These are phyloP conservation scores for Molanna angustata DNA, from an alignment of 2,888 invertebrate species.

Conservation along the genomic window DNA sequence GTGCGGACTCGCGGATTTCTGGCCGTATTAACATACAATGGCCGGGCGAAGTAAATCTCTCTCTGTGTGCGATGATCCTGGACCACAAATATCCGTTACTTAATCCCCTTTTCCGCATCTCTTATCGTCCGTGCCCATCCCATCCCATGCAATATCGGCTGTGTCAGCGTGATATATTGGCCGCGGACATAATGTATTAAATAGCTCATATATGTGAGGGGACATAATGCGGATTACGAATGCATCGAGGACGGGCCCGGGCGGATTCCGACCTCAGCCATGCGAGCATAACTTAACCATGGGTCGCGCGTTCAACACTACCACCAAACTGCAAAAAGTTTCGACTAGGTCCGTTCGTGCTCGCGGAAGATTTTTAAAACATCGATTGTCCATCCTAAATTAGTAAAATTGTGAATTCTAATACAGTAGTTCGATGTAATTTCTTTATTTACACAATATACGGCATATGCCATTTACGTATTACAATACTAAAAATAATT, in stretches of 20 bases:
- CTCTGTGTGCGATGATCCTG: constrained; percentile 25
- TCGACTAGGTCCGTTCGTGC: no score
- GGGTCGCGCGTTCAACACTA: no score
- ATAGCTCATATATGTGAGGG: constrained; percentile 15
- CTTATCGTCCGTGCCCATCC: constrained; percentile 28
- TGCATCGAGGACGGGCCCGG: constrained; percentile 20
- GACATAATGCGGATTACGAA: constrained; percentile 28
- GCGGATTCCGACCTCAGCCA: neutral
- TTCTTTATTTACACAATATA: no score
- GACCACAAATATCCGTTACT: constrained; percentile 30
- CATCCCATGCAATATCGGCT: constrained; percentile 32
- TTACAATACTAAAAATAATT: no score
- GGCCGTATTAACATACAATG: constrained; percentile 31
- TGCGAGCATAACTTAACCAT: neutral
- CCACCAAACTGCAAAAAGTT: no score
- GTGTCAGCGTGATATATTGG: constrained; percentile 32
- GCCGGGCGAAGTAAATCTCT: constrained; percentile 27
- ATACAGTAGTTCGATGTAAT: no score
- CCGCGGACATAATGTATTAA: constrained; percentile 24
- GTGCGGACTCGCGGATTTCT: neutral
- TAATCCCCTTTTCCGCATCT: constrained; percentile 32
- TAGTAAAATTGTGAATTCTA: no score
- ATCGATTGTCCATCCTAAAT: no score
- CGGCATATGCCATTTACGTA: no score
- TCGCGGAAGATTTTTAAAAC: no score